Conservation (phyloP, 2,888 invertebrate species). For the Pammene fasciana region DNA sequence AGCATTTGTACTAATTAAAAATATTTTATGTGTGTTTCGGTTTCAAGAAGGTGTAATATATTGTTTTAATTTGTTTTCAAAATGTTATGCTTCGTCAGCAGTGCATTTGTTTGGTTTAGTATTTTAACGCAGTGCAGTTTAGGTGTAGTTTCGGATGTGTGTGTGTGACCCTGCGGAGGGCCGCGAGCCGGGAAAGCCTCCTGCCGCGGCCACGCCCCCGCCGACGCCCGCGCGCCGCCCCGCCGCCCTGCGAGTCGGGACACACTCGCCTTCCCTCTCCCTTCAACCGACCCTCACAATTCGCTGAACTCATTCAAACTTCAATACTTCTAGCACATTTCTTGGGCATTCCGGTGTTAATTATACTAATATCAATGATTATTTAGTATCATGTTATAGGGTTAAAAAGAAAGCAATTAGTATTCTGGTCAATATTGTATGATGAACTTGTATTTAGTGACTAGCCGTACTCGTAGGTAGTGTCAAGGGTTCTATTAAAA, state of each 20-base stretch:
- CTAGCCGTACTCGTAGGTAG: too few relatives aligned
- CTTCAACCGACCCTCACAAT: slow-evolving; percentile 15
- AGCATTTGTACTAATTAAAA: slow-evolving; percentile 22
- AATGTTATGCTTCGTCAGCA: not conserved
- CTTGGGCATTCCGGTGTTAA: too few relatives aligned
- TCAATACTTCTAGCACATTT: not conserved
- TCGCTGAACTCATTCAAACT: slow-evolving; percentile 15
- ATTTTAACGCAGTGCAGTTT: slow-evolving; percentile 11
- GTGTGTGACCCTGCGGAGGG: not conserved
- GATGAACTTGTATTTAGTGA: too few relatives aligned
- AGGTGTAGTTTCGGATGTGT: slow-evolving; percentile 12
- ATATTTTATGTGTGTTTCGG: slow-evolving; percentile 12
- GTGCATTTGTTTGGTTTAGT: slow-evolving; percentile 9
- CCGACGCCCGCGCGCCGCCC: slow-evolving; percentile 44
- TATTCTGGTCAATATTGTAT: too few relatives aligned
- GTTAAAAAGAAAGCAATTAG: too few relatives aligned
- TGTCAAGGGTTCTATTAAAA: too few relatives aligned
- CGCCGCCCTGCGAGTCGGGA: slow-evolving; percentile 29
- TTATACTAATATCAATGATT: not conserved
- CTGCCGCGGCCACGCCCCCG: slow-evolving; percentile 46
- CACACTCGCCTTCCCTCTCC: slow-evolving; percentile 19
- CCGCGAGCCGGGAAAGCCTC: slow-evolving; percentile 28
- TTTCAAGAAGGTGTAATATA: slow-evolving; percentile 8
- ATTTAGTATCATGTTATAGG: too few relatives aligned
- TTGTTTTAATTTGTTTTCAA: slow-evolving; percentile 1